phyloP scores from a whole-genome alignment of 2,888 invertebrate species.

The Tetheella fluctuosa region DNA sequence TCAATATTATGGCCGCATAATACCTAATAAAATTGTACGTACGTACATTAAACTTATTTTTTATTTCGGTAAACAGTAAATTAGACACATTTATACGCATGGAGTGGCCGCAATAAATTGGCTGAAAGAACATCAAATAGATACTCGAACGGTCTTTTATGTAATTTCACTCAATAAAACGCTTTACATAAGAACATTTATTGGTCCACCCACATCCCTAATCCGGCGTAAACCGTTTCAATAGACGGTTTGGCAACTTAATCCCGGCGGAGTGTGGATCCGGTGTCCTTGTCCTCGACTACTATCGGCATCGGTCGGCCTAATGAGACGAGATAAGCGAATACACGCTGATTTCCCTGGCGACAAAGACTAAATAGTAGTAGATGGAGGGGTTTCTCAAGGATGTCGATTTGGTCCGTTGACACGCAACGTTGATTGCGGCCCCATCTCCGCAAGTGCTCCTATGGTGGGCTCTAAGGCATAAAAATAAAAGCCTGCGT shows the following conservation, averaged over 20 bases:
- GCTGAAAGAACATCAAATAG: neutral
- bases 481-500: neutral
- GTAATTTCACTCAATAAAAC: constrained; percentile 7
- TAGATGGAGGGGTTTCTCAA: constrained; percentile 34
- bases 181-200: constrained; percentile 20
- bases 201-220: constrained; percentile 14
- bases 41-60: neutral
- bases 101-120: constrained; percentile 1
- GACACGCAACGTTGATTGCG: constrained; percentile 44
- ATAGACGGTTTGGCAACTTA: constrained; percentile 29
- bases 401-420: constrained; percentile 41
- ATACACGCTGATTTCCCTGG: constrained; percentile 75
- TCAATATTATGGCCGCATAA: too few relatives aligned
- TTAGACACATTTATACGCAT: neutral
- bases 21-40: too few relatives aligned
- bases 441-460: constrained; percentile 3
- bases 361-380: constrained; percentile 46
- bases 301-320: constrained; percentile 42
- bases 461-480: neutral
- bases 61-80: neutral
- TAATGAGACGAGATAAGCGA: constrained; percentile 77
- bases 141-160: constrained; percentile 5
- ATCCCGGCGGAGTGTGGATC: constrained; percentile 37
- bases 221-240: constrained; percentile 32
- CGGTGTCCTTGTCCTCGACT: constrained; percentile 55